Conservation (phyloP, 2,888 invertebrate genomes). For the Melieria omissa region DNA sequence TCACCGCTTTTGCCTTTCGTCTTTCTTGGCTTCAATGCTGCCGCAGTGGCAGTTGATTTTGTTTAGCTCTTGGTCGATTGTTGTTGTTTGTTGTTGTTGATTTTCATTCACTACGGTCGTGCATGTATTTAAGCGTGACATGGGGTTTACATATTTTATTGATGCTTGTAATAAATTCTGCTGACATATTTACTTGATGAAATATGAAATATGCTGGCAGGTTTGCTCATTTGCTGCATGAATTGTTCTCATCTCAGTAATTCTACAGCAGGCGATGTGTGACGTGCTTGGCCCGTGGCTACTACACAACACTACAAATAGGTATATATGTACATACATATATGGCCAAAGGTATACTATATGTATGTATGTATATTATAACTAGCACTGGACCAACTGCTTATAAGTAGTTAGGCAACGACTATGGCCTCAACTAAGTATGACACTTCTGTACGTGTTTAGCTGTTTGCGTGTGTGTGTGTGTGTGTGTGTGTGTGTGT, state of each 20-base stretch:
- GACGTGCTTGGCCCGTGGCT: too few species aligned
- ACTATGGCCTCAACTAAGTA: too few species aligned
- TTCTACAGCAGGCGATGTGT: neutral
- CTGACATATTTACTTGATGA: slow-evolving; percentile 33
- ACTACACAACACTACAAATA: too few species aligned
- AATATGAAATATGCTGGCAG: slow-evolving; percentile 17
- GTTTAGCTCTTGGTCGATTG: neutral
- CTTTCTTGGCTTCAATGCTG: neutral
- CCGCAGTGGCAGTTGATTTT: neutral
- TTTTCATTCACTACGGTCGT: too few species aligned
- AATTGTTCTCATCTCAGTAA: slow-evolving; percentile 15
- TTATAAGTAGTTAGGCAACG: too few species aligned
- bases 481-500: neutral
- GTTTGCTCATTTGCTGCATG: neutral
- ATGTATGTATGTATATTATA: neutral
- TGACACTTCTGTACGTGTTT: too few species aligned
- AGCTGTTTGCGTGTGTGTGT: neutral
- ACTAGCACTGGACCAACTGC: neutral
- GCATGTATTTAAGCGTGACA: too few species aligned
- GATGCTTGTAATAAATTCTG: slow-evolving; percentile 31
- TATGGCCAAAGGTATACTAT: neutral
- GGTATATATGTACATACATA: neutral
- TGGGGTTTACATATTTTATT: slow-evolving; percentile 17
- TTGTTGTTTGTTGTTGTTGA: neutral
- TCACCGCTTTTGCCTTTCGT: neutral